Evolutionary conservation across 2,888 invertebrate species (phyloP).

Genomic region (Coelopa pilipes): DNA sequence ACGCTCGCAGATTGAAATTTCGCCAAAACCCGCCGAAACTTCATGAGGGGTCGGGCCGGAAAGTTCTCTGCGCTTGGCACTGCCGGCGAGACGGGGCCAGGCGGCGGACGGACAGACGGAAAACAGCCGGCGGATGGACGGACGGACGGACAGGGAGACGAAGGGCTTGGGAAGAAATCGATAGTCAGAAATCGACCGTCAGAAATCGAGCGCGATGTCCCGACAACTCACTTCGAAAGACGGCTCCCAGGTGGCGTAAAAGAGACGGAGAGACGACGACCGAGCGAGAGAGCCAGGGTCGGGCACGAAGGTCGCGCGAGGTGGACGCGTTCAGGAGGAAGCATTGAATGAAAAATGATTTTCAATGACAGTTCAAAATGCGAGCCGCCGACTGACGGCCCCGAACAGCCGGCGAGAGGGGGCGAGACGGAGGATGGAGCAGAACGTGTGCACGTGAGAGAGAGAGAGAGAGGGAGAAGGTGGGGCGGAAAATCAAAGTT

Average conservation of each 20-base stretch:
- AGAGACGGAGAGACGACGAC: background rate
- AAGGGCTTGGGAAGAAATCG: too few species aligned
- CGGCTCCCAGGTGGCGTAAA: too few species aligned
- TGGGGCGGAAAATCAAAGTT: constrained; percentile 5
- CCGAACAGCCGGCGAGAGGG: background rate
- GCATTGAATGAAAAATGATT: constrained; percentile 17
- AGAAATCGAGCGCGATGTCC: too few species aligned
- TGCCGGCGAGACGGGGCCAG: constrained; percentile 3
- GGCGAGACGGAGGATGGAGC: background rate
- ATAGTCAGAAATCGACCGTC: too few species aligned
- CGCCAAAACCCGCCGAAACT: constrained; percentile 2
- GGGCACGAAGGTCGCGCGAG: background rate
- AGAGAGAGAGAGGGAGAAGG: background rate
- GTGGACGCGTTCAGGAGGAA: background rate
- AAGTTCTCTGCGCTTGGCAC: constrained; percentile 10
- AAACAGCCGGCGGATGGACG: background rate
- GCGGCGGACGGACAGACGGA: background rate
- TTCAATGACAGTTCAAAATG: constrained; percentile 14
- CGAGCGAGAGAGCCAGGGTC: background rate
- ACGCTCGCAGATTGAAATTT: constrained; percentile 36
- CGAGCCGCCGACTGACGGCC: too few species aligned
- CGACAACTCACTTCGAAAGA: too few species aligned
- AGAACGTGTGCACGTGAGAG: background rate
- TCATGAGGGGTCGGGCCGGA: background rate
- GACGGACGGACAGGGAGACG: too few species aligned